Conservation (phyloP, 2,113 vertebrate genomes). For the Rhinogobius similis region DNA sequence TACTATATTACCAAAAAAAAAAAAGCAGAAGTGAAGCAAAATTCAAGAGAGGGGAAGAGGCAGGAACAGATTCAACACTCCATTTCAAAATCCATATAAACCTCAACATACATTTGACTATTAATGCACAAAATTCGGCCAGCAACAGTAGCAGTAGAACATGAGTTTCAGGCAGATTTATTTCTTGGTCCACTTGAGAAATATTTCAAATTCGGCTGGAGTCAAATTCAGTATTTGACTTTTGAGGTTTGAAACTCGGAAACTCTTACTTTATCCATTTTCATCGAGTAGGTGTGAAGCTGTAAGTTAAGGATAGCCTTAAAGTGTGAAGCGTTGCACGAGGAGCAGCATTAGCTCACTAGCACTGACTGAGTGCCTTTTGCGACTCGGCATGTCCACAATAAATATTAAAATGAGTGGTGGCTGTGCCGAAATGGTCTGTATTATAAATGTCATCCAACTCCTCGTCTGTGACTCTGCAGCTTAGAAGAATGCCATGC, state of each 20-base stretch:
- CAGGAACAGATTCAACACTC: background rate
- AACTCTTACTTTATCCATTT: constrained; percentile 48
- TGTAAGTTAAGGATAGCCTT: constrained; percentile 41
- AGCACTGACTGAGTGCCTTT: constrained; percentile 22
- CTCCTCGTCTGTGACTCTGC: constrained; percentile 19
- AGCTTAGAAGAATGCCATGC: constrained; percentile 32
- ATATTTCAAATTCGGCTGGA: constrained; percentile 29
- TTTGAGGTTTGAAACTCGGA: constrained; percentile 37
- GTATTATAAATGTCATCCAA: constrained; percentile 57
- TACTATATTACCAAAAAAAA: too few relatives aligned
- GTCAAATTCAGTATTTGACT: constrained; percentile 22
- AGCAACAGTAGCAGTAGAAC: background rate
- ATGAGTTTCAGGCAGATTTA: background rate
- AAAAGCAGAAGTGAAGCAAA: too few relatives aligned
- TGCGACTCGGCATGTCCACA: constrained; percentile 32
- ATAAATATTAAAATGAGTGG: constrained; percentile 59
- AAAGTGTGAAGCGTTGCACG: constrained; percentile 43
- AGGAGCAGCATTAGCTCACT: constrained; percentile 48
- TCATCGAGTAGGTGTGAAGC: constrained; percentile 50
- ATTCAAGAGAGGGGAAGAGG: too few relatives aligned
- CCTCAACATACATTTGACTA: background rate
- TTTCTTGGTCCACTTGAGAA: background rate
- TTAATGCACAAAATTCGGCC: background rate
- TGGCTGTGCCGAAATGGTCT: constrained; percentile 46
- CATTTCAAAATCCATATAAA: background rate